Evolutionary conservation across 2,797 vertebrate species (phyloP).

Genomic region (Austrolebias charrua): DNA sequence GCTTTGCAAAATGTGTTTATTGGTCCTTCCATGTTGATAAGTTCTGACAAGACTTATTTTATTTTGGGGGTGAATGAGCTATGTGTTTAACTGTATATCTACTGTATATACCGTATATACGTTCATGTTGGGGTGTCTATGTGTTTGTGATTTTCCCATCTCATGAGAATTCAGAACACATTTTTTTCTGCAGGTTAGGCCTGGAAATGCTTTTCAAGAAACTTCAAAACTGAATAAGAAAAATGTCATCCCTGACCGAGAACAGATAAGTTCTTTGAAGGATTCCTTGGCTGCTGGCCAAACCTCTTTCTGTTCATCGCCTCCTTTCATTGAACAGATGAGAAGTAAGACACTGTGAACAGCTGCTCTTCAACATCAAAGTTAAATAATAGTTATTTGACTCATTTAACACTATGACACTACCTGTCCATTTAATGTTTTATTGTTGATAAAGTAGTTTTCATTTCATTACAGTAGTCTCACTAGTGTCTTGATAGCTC

Average conservation of each 20-base stretch:
- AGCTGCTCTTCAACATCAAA: slow-evolving; percentile 17
- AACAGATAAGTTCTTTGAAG: slow-evolving; percentile 47
- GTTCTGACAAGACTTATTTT: background rate
- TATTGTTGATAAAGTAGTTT: slow-evolving; percentile 18
- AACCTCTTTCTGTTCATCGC: slow-evolving; percentile 46
- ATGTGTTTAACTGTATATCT: no score
- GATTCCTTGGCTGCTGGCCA: slow-evolving; percentile 47
- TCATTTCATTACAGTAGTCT: slow-evolving; percentile 13
- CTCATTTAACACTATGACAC: slow-evolving; percentile 24
- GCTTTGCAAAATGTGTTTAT: background rate
- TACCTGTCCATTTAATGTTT: slow-evolving; percentile 25
- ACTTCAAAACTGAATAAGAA: slow-evolving; percentile 45
- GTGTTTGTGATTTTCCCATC: background rate
- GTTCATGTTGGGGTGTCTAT: background rate
- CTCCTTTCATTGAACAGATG: slow-evolving; percentile 80
- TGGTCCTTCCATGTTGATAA: background rate
- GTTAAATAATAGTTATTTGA: slow-evolving; percentile 45
- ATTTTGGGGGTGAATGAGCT: no score
- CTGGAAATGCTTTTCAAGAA: slow-evolving; percentile 34
- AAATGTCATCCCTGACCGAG: slow-evolving; percentile 18
- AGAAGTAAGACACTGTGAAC: slow-evolving; percentile 82
- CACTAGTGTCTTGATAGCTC: background rate
- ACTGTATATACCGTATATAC: no score
- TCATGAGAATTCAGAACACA: slow-evolving; percentile 3
- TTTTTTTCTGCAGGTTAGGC: slow-evolving; percentile 30